phyloP scores from a whole-genome alignment of 2,888 invertebrate genomes.

The Gibbula magus region DNA sequence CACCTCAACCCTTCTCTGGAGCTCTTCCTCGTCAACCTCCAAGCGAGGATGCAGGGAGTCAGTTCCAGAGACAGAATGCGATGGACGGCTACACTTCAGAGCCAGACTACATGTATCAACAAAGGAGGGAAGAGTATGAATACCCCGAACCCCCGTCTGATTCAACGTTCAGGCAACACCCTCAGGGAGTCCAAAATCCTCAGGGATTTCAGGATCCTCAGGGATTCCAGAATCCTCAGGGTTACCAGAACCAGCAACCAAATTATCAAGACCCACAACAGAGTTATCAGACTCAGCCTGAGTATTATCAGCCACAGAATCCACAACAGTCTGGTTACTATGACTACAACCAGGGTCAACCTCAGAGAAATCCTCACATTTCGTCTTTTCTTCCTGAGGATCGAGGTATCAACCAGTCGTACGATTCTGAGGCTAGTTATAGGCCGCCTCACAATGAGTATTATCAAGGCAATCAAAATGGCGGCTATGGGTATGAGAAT shows the following conservation, averaged over 20 bases:
- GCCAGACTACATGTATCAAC: not conserved
- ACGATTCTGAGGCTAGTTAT: not conserved
- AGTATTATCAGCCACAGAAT: slow-evolving; percentile 5
- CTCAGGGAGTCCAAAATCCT: not conserved
- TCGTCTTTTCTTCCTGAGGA: slow-evolving; percentile 48
- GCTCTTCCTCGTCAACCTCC: not conserved
- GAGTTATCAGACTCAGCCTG: not conserved
- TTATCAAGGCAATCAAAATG: not conserved
- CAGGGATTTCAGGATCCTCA: slow-evolving; percentile 2
- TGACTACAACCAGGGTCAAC: not conserved
- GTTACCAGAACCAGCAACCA: not conserved
- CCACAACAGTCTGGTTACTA: slow-evolving; percentile 17
- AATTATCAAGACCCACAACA: not conserved
- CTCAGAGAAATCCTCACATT: not conserved
- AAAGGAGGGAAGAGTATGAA: not conserved
- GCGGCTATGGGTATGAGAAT: slow-evolving; percentile 24
- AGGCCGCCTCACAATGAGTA: not conserved
- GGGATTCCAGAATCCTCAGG: slow-evolving; percentile 1
- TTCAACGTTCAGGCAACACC: not conserved
- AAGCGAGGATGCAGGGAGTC: not conserved
- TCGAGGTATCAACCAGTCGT: slow-evolving; percentile 22
- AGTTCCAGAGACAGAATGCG: not conserved
- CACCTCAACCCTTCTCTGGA: not conserved
- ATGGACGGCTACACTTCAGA: not conserved
- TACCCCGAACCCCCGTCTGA: not conserved